Evolutionary conservation across 2,113 vertebrate genomes (phyloP).

Genomic region (Thamnophis sirtalis): DNA sequence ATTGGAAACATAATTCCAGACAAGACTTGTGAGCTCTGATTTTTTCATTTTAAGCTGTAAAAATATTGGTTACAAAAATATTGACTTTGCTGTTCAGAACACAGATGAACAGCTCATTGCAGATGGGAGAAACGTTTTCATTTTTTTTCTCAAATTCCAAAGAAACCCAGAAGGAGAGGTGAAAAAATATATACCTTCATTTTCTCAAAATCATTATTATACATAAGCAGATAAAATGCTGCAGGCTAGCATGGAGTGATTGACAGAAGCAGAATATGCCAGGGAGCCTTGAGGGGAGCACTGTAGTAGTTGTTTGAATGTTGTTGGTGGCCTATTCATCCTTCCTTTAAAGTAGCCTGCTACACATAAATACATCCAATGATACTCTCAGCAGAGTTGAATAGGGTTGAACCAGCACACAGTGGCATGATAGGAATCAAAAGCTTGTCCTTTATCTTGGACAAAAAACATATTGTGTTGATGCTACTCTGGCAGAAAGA

Average conservation of each 20-base stretch:
- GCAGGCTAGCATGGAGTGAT: not conserved
- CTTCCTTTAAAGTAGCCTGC: not conserved
- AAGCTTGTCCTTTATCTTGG: not conserved
- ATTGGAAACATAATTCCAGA: conserved; percentile 39
- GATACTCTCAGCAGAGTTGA: not conserved
- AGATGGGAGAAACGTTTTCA: conserved; percentile 28
- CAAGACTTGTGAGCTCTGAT: conserved; percentile 35
- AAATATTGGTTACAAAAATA: conserved; percentile 58
- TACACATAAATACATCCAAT: not conserved
- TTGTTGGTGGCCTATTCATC: not conserved
- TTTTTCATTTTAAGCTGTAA: conserved; percentile 41
- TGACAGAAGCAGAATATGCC: not conserved
- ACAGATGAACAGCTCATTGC: conserved; percentile 39
- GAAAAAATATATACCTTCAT: not conserved
- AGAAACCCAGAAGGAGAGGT: not conserved
- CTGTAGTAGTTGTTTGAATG: not conserved
- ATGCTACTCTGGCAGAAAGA: not conserved
- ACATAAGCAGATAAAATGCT: not conserved
- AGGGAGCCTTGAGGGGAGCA: not conserved
- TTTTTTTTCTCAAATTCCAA: not conserved
- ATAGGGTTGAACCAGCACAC: not conserved
- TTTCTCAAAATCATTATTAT: not conserved
- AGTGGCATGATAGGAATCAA: not conserved
- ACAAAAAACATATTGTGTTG: not conserved
- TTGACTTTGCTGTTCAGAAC: conserved; percentile 43